Evolutionary conservation across 2,888 invertebrate species (phyloP).

Genomic region (Drosophila neonasuta): DNA sequence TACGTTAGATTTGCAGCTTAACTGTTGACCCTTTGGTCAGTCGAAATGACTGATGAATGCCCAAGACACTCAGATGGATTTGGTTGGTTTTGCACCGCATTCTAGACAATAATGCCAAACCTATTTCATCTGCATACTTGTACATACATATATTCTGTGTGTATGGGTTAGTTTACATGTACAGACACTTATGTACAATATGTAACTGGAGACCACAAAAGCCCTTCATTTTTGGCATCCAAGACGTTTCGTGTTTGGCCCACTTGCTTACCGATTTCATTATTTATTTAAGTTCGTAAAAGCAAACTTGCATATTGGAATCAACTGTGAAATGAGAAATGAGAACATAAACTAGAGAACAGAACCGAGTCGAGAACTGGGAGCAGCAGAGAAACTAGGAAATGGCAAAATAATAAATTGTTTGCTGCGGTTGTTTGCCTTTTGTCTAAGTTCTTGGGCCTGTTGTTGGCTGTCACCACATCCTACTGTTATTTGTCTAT

Average conservation of each 20-base stretch:
- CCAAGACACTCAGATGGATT: constrained; percentile 33
- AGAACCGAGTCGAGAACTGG: neutral
- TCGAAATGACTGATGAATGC: constrained; percentile 57
- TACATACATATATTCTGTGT: neutral
- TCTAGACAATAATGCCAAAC: constrained; percentile 50
- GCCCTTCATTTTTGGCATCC: constrained; percentile 25
- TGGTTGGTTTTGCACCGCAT: constrained; percentile 45
- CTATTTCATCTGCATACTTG: constrained; percentile 27
- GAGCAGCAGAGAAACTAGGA: constrained; percentile 15
- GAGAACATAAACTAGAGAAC: neutral
- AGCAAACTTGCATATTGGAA: constrained; percentile 70
- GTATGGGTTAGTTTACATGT: neutral
- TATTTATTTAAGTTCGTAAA: constrained; percentile 72
- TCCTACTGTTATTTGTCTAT: constrained; percentile 44
- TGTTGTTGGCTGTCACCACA: constrained; percentile 32
- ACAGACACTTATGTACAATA: constrained; percentile 9
- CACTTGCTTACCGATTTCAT: constrained; percentile 66
- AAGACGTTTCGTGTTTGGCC: constrained; percentile 38
- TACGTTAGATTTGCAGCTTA: constrained; percentile 47
- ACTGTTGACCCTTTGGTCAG: constrained; percentile 41
- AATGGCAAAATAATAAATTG: constrained; percentile 75
- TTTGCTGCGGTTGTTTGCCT: constrained; percentile 61
- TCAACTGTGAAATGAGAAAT: constrained; percentile 16
- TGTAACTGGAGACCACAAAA: constrained; percentile 35
- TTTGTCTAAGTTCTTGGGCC: constrained; percentile 42